Conservation (phyloP, 2,113 vertebrate species). For the Maccullochella peelii region DNA sequence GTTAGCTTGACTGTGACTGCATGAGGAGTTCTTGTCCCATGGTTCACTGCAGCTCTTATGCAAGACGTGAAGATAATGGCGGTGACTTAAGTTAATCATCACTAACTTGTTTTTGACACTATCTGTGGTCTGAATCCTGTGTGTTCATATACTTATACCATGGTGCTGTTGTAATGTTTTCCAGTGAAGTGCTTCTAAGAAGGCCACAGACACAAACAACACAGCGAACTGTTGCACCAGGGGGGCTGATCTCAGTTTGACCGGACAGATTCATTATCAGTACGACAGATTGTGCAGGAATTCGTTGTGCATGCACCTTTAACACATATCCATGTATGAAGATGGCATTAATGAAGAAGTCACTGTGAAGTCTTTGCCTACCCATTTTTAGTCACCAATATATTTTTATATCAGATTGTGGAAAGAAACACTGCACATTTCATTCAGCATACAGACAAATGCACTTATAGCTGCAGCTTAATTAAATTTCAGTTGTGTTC, state of each 20-base stretch:
- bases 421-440: background rate
- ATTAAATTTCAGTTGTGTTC: background rate
- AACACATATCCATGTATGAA: no score
- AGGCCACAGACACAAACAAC: background rate
- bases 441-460: background rate
- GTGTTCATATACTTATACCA: background rate
- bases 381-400: background rate
- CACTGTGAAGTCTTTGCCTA: background rate
- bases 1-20: background rate
- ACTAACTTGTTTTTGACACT: slow-evolving; percentile 61
- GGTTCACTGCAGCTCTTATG: slow-evolving; percentile 36
- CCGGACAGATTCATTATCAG: background rate
- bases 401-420: background rate
- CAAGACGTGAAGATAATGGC: slow-evolving; percentile 38
- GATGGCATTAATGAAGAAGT: background rate
- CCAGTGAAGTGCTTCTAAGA: background rate
- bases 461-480: background rate
- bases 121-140: background rate
- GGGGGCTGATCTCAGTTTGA: background rate
- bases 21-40: background rate
- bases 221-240: background rate
- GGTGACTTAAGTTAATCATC: slow-evolving; percentile 54
- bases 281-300: background rate
- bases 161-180: background rate
- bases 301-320: background rate